Percentiles rank a stretch among this genome's conserved stretches.
Conservation (phyloP, 2,797 vertebrate genomes). For the Meda fulgida region DNA sequence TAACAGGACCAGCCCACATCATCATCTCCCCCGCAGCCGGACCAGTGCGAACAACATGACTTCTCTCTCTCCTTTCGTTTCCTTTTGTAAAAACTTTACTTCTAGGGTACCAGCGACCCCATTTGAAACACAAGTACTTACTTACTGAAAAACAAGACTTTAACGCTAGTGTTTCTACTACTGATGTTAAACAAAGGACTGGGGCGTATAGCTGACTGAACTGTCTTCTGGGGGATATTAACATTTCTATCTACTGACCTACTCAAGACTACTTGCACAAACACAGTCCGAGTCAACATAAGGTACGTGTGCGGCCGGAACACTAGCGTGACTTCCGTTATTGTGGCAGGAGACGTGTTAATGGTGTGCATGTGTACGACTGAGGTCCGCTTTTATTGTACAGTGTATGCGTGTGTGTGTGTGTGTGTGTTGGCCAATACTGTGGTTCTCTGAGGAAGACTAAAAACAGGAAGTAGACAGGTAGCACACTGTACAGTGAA, state of each 20-base stretch:
- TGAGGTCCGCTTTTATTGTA: slow-evolving; percentile 54
- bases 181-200: slow-evolving; percentile 83
- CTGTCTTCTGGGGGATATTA: slow-evolving; percentile 68
- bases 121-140: slow-evolving; percentile 57
- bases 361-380: slow-evolving; percentile 30
- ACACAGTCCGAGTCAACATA: slow-evolving; percentile 65
- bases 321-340: slow-evolving; percentile 79
- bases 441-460: slow-evolving; percentile 24
- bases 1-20: slow-evolving; percentile 70
- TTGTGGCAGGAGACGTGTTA: slow-evolving; percentile 24
- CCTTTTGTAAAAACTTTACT: slow-evolving; percentile 67
- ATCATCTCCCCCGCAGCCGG: slow-evolving; percentile 67
- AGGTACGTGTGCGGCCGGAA: slow-evolving; percentile 80
- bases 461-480: slow-evolving; percentile 20
- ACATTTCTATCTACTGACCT: slow-evolving; percentile 73
- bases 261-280: slow-evolving; percentile 81
- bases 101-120: slow-evolving; percentile 66
- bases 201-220: slow-evolving; percentile 60
- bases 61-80: background rate
- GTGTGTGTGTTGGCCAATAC: background rate
- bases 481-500: slow-evolving; percentile 47
- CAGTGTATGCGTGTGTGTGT: slow-evolving; percentile 10
- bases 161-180: slow-evolving; percentile 84
- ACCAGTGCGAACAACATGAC: slow-evolving; percentile 73
- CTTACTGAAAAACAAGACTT: slow-evolving; percentile 64